Percentiles rank a stretch among this genome's conserved stretches.
phyloP scores from a whole-genome alignment of 2,797 vertebrate species.

The Furcifer pardalis region DNA sequence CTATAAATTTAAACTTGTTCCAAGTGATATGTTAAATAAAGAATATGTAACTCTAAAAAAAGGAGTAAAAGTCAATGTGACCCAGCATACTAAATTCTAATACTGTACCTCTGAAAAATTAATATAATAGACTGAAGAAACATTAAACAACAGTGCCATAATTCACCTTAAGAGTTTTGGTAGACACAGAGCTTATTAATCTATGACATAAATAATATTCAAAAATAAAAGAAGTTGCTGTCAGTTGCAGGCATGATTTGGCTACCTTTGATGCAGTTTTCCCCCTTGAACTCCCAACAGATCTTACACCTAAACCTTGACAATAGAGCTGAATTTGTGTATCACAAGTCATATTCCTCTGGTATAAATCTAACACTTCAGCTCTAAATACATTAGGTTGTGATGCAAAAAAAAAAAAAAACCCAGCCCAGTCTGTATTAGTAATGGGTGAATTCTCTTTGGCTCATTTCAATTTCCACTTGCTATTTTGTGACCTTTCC shows the following conservation, averaged over 20 bases:
- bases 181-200: constrained; percentile 20
- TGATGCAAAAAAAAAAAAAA: neutral
- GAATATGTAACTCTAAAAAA: neutral
- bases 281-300: too few species aligned
- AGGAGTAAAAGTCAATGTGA: constrained; percentile 3
- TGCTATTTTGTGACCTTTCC: neutral
- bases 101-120: constrained; percentile 34
- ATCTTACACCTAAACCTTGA: neutral
- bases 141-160: constrained; percentile 15
- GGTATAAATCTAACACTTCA: neutral
- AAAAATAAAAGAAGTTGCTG: neutral
- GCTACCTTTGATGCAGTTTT: neutral
- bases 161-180: constrained; percentile 6
- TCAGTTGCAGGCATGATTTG: neutral
- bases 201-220: constrained; percentile 20
- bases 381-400: neutral
- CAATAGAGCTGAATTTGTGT: neutral
- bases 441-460: neutral
- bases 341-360: neutral
- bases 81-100: constrained; percentile 24
- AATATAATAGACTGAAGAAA: constrained; percentile 27
- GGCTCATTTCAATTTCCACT: neutral
- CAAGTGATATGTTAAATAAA: constrained; percentile 28
- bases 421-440: neutral
- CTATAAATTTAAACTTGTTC: constrained; percentile 3